Evolutionary conservation across 1,140 invertebrate genomes (phyloP).

Genomic region (Temnothorax longispinosus): DNA sequence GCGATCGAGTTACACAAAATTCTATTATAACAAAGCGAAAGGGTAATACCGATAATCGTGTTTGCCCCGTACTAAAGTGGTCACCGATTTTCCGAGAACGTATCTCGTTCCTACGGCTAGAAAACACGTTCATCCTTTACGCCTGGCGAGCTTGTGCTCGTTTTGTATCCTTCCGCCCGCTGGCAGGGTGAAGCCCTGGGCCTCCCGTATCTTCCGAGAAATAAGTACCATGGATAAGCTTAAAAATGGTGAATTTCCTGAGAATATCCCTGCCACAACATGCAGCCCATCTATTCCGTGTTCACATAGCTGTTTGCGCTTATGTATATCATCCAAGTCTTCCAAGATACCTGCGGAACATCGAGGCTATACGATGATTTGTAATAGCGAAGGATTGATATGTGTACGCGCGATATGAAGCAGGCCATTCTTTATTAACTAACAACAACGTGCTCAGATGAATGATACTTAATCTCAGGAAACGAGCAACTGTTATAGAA

Average conservation of each 20-base stretch:
- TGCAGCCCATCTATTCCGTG: constrained; percentile 52
- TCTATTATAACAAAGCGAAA: background rate
- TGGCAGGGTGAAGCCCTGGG: constrained; percentile 49
- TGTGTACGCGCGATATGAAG: constrained; percentile 10
- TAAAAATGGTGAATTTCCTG: constrained; percentile 67
- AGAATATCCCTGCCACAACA: constrained; percentile 60
- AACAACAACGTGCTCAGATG: background rate
- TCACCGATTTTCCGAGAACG: constrained; percentile 54
- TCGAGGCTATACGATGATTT: constrained; percentile 47
- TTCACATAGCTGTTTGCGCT: constrained; percentile 52
- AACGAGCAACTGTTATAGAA: background rate
- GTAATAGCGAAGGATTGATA: constrained; percentile 49
- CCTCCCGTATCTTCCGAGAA: constrained; percentile 64
- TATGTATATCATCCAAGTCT: constrained; percentile 58
- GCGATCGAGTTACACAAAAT: background rate
- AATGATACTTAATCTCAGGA: background rate
- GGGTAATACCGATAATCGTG: constrained; percentile 27
- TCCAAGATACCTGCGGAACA: constrained; percentile 31
- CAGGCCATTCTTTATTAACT: constrained; percentile 39
- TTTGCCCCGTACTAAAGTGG: constrained; percentile 26
- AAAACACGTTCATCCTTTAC: constrained; percentile 73
- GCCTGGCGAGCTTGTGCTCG: constrained; percentile 54
- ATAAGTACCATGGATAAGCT: constrained; percentile 72
- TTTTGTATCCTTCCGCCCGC: constrained; percentile 64
- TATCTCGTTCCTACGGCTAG: constrained; percentile 59